phyloP scores from a whole-genome alignment of 2,797 vertebrate species.

The Chelmon rostratus region DNA sequence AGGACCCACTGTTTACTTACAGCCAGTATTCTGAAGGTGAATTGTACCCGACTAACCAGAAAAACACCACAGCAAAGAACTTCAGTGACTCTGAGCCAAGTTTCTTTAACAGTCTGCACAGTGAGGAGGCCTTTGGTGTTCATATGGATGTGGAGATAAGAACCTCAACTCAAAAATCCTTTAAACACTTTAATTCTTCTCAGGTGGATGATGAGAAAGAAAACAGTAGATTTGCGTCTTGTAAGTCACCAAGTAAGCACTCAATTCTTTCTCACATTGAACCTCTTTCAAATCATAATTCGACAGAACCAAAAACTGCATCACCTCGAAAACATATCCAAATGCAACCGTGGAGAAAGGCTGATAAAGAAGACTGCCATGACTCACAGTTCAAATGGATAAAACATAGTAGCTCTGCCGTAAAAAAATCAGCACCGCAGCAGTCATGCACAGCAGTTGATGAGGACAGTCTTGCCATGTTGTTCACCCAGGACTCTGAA shows the following conservation, averaged over 20 bases:
- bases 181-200: conserved; percentile 18
- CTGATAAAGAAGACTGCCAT: conserved; percentile 50
- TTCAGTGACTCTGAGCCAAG: background rate
- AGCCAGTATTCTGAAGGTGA: conserved; percentile 61
- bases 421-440: conserved; percentile 41
- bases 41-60: conserved; percentile 17
- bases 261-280: conserved; percentile 7
- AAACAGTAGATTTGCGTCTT: conserved; percentile 30
- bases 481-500: conserved; percentile 93
- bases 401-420: conserved; percentile 45
- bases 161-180: conserved; percentile 71
- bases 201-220: conserved; percentile 63
- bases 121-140: conserved; percentile 39
- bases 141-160: conserved; percentile 21
- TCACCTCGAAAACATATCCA: conserved; percentile 48
- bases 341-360: conserved; percentile 8
- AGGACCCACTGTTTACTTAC: conserved; percentile 47
- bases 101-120: conserved; percentile 33
- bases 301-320: conserved; percentile 26
- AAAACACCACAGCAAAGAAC: conserved; percentile 2
- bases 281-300: conserved; percentile 32
- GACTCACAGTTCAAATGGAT: conserved; percentile 42
- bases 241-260: conserved; percentile 33
- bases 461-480: conserved; percentile 70
- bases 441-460: conserved; percentile 28